Percentiles rank a stretch among this genome's conserved stretches.
Evolutionary conservation across 2,797 vertebrate genomes (phyloP).

Genomic region (Notolepis coatsorum): DNA sequence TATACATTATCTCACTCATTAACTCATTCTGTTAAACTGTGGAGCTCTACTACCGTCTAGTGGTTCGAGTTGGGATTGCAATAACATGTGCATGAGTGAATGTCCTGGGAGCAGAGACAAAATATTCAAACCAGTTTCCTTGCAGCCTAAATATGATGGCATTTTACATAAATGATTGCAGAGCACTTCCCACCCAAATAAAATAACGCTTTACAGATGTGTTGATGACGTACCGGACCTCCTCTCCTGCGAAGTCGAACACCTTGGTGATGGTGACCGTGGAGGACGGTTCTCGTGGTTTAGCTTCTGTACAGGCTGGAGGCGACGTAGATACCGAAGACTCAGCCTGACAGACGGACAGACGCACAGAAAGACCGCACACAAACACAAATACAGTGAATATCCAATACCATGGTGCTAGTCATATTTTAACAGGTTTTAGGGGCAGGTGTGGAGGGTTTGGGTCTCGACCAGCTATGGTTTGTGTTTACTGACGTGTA

Average conservation of each 20-base stretch:
- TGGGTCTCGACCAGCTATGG: no score
- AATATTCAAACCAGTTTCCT: no score
- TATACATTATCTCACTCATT: background rate
- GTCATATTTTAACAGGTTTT: no score
- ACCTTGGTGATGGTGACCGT: constrained; percentile 94
- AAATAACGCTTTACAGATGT: no score
- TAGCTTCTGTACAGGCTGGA: constrained; percentile 54
- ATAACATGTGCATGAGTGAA: background rate
- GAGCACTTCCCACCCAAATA: no score
- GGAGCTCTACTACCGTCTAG: constrained; percentile 38
- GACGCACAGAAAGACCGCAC: background rate
- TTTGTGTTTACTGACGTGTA: no score
- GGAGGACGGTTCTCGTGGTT: constrained; percentile 65
- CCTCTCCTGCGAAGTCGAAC: constrained; percentile 97
- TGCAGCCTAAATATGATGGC: no score
- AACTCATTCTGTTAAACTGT: background rate
- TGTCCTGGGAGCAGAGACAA: background rate
- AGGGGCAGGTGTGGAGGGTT: no score
- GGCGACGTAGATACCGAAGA: constrained; percentile 15
- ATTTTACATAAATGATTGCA: no score
- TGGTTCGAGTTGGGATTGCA: constrained; percentile 16
- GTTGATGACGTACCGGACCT: constrained; percentile 85
- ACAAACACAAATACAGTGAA: background rate
- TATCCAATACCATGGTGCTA: no score
- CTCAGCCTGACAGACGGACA: constrained; percentile 61